Conservation (phyloP, 2,888 invertebrate species). For the Papilio gigon region DNA sequence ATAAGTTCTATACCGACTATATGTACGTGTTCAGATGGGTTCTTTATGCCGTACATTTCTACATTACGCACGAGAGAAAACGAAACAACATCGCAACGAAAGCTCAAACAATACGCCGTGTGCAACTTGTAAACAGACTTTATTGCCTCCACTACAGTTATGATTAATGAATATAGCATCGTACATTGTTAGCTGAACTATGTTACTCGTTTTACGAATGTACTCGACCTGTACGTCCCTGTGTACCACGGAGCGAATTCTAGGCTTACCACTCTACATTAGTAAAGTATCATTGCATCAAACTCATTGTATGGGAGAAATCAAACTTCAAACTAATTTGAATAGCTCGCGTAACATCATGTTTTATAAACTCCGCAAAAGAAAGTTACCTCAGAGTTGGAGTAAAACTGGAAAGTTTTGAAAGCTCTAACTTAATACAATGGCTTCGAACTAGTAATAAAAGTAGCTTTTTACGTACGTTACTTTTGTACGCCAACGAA, state of each 20-base stretch:
- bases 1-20: neutral
- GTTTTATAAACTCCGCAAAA: neutral
- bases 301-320: constrained; percentile 17
- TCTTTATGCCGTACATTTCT: neutral
- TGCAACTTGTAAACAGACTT: neutral
- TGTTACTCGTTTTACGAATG: neutral
- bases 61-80: constrained; percentile 20
- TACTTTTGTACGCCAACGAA: neutral
- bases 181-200: neutral
- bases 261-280: too few relatives aligned
- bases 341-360: neutral
- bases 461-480: too few relatives aligned
- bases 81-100: constrained; percentile 33
- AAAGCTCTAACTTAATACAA: constrained; percentile 18
- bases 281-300: too few relatives aligned
- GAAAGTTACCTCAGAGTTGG: constrained; percentile 6
- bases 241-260: too few relatives aligned
- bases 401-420: neutral
- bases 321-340: neutral
- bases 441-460: neutral
- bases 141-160: constrained; percentile 6
- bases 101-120: constrained; percentile 31
- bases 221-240: neutral
- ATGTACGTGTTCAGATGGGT: neutral
- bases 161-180: neutral